Conservation (phyloP, 2,888 invertebrate species). For the Pachymerium ferrugineum region DNA sequence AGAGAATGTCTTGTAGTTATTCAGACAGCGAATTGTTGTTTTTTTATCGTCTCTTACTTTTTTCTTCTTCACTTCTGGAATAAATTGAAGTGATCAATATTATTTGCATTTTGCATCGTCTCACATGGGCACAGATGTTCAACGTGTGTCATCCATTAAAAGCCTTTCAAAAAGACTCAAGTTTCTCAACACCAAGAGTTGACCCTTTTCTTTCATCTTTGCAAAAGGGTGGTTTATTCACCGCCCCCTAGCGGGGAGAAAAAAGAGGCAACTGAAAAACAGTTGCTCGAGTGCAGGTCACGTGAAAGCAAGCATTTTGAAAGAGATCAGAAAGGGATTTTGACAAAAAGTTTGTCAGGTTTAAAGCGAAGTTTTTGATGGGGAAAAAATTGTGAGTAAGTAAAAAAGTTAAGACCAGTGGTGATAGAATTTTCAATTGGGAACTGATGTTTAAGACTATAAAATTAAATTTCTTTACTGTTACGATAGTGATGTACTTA, state of each 20-base stretch:
- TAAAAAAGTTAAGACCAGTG: too few relatives aligned
- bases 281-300: constrained; percentile 25
- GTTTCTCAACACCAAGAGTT: background rate
- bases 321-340: constrained; percentile 22
- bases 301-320: constrained; percentile 1
- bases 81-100: background rate
- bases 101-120: too few relatives aligned
- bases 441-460: too few relatives aligned
- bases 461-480: too few relatives aligned
- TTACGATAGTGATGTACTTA: too few relatives aligned
- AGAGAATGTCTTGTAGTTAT: background rate
- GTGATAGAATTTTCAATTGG: too few relatives aligned
- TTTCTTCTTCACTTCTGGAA: background rate
- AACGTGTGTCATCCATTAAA: constrained; percentile 16
- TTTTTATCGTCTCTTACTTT: background rate
- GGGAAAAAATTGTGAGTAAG: background rate
- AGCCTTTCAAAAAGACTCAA: constrained; percentile 19
- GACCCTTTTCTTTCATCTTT: constrained; percentile 15
- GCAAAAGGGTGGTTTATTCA: background rate
- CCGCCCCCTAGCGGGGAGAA: background rate
- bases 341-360: background rate
- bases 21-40: background rate
- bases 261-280: background rate
- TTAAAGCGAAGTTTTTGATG: constrained; percentile 17
- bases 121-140: background rate